Conservation (phyloP, 2,888 invertebrate species). For the Tipula unca region DNA sequence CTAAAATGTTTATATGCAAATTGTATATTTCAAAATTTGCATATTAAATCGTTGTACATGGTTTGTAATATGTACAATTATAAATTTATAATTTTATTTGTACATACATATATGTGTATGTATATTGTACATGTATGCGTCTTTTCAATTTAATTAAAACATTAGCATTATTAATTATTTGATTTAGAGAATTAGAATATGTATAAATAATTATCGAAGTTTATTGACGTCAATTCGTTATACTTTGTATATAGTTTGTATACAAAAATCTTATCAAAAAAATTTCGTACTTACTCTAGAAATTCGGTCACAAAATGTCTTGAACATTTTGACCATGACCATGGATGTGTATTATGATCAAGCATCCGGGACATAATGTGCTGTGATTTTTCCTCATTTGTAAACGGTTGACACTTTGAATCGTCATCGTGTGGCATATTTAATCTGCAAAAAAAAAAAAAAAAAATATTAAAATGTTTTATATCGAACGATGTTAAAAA, state of each 20-base stretch:
- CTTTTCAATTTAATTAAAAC: neutral
- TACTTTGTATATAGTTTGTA: neutral
- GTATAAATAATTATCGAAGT: too few relatives aligned
- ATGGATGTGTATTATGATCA: constrained; percentile 73
- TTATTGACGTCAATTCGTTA: neutral
- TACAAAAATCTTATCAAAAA: neutral
- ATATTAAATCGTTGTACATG: neutral
- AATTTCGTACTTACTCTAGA: constrained; percentile 58
- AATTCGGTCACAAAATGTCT: constrained; percentile 65
- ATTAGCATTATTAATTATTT: neutral
- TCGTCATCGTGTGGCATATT: constrained; percentile 85
- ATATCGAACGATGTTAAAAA: neutral
- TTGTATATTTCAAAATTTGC: neutral
- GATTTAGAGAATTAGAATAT: neutral
- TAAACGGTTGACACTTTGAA: constrained; percentile 52
- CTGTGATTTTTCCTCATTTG: constrained; percentile 43
- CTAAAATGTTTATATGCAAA: neutral
- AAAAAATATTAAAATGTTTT: constrained; percentile 17
- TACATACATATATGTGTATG: neutral
- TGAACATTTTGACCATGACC: constrained; percentile 84
- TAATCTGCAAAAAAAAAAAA: constrained; percentile 44
- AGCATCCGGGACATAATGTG: constrained; percentile 79
- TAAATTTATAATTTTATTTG: neutral
- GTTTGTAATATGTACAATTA: neutral
- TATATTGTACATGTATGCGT: neutral